A percentile compares a stretch with the other conserved stretches of the same genome.
phyloP scores from a whole-genome alignment of 2,113 vertebrate genomes.

The Origma solitaria region DNA sequence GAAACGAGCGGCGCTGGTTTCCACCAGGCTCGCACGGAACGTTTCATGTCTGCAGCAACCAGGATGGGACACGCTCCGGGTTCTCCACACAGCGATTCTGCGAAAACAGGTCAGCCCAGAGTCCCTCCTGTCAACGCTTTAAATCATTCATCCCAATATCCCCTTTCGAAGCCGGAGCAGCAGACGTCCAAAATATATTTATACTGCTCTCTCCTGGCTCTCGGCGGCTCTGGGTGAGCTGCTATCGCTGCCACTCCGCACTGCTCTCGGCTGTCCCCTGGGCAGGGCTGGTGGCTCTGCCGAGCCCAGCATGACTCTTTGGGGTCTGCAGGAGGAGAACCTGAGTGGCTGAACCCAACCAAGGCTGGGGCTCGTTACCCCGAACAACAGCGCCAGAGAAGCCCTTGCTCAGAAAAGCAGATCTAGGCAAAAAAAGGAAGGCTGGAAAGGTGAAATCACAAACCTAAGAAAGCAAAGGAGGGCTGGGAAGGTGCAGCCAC shows the following conservation, averaged over 20 bases:
- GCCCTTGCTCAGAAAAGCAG: not conserved
- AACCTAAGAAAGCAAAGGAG: not conserved
- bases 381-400: not conserved
- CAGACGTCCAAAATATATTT: not conserved
- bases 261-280: not conserved
- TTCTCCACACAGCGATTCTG: accelerated
- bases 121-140: not conserved
- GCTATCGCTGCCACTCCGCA: not conserved
- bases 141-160: not conserved
- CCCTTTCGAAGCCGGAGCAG: not conserved
- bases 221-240: not conserved
- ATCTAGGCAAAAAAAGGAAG: not conserved
- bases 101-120: not conserved
- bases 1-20: accelerated
- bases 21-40: accelerated
- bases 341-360: not conserved
- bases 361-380: not conserved
- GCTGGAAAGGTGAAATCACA: not conserved
- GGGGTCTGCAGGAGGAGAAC: not conserved
- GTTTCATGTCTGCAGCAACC: not conserved
- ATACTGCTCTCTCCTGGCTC: not conserved
- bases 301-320: not conserved
- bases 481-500: not conserved
- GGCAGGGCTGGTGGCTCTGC: not conserved
- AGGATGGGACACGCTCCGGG: not conserved